Evolutionary conservation across 2,888 invertebrate genomes (phyloP), one percentile per base, ranked within the genome.

Genomic region (Tricholauxania praeusta): DNA sequence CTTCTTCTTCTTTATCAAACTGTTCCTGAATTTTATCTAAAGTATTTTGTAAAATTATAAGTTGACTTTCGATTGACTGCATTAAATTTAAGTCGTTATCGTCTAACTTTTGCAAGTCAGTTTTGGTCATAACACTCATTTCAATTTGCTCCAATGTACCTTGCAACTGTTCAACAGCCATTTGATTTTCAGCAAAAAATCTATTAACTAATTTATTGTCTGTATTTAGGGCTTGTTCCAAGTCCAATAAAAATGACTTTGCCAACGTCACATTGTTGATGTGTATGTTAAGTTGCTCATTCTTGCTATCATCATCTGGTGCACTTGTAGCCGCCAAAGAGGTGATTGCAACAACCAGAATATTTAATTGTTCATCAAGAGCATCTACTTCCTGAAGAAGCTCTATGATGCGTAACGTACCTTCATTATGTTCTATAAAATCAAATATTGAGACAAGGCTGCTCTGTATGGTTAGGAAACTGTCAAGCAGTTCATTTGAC

Each of bases 371-470:
- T 1, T 78, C 77, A 3, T 81, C 77, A 53, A 86, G 77, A 57
- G 78, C 77, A 75, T 86, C 86, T 4, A 86, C 79, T 78, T 86
- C 86, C 64, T 86, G 86, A 3, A 86, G 71, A 0, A 86, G 76
- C 73, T 86, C 86, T 57, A 86, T 85, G 7, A 85, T 78, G n/a
- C 86, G 78, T 52, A 86, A 75, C 4, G 79, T 75, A 12, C 74
- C 81, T 19, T 86, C 84, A 57, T 80, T 85, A 6, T 81, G 82
- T 72, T 86, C 86, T 28, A 86, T 85, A 60, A 85, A 85, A 73
- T 86, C 86, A 59, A 81, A 84, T 5, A 86, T 82, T 0, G 82
- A 78, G 2, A 85, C 80, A 4, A 86, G 68, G 19, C 77, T 81
- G 68, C 77, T 83, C 74, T 86, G 85, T 0, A 79, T 80, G 49